Percentiles rank a stretch among this genome's conserved stretches.
phyloP scores from a whole-genome alignment of 1,140 invertebrate genomes.

The Drosophila rufa region DNA sequence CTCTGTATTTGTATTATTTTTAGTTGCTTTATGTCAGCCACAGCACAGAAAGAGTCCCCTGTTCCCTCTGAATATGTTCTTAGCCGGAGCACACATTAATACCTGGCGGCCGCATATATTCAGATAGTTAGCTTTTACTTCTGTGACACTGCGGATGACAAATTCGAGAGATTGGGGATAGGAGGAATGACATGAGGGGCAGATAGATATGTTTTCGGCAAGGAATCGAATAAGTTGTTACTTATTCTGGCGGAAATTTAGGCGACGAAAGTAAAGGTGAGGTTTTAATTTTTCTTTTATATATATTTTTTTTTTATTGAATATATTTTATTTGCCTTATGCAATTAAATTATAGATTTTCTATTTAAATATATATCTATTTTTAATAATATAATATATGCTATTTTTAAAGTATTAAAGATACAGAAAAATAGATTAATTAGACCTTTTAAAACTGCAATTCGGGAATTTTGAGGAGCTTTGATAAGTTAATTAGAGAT shows the following conservation, averaged over 20 bases:
- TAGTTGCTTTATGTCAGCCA: constrained; percentile 77
- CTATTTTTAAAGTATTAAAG: no score
- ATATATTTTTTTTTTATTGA: no score
- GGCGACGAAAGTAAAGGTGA: not conserved
- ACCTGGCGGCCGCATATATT: constrained; percentile 24
- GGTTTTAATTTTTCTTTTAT: not conserved
- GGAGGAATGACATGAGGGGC: not conserved
- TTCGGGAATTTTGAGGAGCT: not conserved
- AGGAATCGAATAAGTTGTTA: not conserved
- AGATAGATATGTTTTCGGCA: not conserved
- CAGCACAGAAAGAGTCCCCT: constrained; percentile 50
- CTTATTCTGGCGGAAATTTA: not conserved
- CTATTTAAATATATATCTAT: no score
- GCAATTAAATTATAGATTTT: no score
- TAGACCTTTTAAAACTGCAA: not conserved
- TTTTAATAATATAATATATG: no score
- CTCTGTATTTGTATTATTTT: constrained; percentile 84
- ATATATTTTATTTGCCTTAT: no score
- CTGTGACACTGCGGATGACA: constrained; percentile 20
- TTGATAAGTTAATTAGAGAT: not conserved
- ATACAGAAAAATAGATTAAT: no score
- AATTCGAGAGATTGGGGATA: constrained; percentile 16
- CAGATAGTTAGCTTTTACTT: constrained; percentile 47
- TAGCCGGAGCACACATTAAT: constrained; percentile 15
- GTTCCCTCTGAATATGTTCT: constrained; percentile 12